Evolutionary conservation across 1,140 invertebrate genomes (phyloP).

Genomic region (Calliopsis andreniformis): DNA sequence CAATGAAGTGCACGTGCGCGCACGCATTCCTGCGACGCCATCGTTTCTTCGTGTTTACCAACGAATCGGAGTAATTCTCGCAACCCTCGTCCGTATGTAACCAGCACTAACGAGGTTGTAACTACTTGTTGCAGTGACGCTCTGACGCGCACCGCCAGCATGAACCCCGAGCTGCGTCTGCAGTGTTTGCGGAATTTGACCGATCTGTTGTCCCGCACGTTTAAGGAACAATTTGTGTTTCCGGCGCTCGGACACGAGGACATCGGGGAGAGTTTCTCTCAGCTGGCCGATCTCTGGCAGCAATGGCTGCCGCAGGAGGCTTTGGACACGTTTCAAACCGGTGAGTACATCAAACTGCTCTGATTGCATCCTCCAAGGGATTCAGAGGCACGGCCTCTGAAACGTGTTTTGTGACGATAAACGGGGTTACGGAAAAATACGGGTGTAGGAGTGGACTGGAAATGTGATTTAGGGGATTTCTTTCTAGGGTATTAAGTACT

Average conservation of each 20-base stretch:
- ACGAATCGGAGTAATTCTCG: constrained; percentile 33
- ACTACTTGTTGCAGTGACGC: constrained; percentile 84
- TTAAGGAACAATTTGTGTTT: constrained; percentile 91
- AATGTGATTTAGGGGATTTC: too few relatives aligned
- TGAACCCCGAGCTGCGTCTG: constrained; percentile 84
- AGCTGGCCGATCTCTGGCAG: constrained; percentile 88
- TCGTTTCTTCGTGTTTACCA: constrained; percentile 46
- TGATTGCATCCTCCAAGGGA: background rate
- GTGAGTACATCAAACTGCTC: constrained; percentile 79
- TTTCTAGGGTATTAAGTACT: too few relatives aligned
- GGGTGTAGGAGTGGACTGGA: constrained; percentile 13
- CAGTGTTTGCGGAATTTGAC: constrained; percentile 89
- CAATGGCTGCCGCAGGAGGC: constrained; percentile 91
- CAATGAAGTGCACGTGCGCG: background rate
- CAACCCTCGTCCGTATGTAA: constrained; percentile 29
- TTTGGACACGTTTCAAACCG: constrained; percentile 88
- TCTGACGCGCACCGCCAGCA: constrained; percentile 83
- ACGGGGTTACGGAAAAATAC: background rate
- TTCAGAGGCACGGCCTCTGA: background rate
- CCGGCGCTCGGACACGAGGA: constrained; percentile 92
- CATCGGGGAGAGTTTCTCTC: constrained; percentile 84
- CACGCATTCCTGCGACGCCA: background rate
- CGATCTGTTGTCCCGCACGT: constrained; percentile 87
- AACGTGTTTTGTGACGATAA: constrained; percentile 7
- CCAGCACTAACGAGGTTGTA: constrained; percentile 62